These are phyloP conservation scores for Castor canadensis DNA, from an alignment of 2,113 vertebrate genomes.

Conservation along the genomic window DNA sequence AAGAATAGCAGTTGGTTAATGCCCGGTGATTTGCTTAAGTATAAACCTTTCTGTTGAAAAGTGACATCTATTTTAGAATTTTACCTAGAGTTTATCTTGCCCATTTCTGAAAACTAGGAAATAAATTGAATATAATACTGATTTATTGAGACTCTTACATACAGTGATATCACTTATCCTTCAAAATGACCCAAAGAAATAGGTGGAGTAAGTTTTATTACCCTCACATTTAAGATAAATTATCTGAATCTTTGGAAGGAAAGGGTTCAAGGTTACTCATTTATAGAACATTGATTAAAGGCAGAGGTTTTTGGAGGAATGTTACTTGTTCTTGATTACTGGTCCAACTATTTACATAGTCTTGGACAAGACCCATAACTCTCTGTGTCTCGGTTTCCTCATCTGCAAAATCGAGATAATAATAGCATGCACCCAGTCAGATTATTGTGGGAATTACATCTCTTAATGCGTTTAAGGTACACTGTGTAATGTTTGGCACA, in stretches of 20 bases:
- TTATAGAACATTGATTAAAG: slow-evolving; percentile 9
- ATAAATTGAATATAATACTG: neutral
- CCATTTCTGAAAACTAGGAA: slow-evolving; percentile 23
- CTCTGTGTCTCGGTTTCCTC: neutral
- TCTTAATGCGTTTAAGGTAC: neutral
- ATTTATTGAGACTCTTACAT: neutral
- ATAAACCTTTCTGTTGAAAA: neutral
- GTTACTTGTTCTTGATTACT: neutral
- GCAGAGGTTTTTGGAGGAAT: neutral
- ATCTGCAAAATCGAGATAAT: neutral
- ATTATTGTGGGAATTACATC: neutral
- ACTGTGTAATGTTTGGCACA: neutral
- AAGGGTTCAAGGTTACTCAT: slow-evolving; percentile 11
- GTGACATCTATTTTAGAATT: neutral
- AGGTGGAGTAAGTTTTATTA: slow-evolving; percentile 6
- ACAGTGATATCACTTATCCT: neutral
- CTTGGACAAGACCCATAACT: neutral
- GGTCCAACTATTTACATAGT: neutral
- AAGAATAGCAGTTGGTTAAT: neutral
- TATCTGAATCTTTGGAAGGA: slow-evolving; percentile 38
- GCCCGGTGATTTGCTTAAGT: neutral
- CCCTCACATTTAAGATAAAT: slow-evolving; percentile 11
- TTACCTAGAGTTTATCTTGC: neutral
- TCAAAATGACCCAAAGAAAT: neutral
- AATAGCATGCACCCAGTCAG: neutral